Evolutionary conservation across 2,797 vertebrate species (phyloP).

Genomic region (Pristis pectinata): DNA sequence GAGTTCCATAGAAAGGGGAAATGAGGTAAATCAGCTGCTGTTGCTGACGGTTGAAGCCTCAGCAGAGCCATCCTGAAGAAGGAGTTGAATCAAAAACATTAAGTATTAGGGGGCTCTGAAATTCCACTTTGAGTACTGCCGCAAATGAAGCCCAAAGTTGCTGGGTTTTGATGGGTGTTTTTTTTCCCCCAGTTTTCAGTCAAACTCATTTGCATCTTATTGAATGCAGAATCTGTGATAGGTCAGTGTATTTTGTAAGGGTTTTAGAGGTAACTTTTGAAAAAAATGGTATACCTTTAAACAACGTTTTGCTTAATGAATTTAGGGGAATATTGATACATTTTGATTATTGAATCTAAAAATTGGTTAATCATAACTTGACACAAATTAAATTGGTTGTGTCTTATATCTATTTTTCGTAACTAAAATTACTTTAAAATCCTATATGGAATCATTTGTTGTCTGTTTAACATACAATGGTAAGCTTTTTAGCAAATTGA

Average conservation of each 20-base stretch:
- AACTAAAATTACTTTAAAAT: background rate
- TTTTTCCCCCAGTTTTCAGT: background rate
- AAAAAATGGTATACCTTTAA: background rate
- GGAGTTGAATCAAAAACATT: background rate
- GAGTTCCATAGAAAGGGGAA: background rate
- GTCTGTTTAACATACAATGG: background rate
- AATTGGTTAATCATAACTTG: background rate
- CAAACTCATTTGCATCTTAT: background rate
- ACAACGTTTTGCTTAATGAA: background rate
- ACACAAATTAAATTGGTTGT: background rate
- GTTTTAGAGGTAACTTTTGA: background rate
- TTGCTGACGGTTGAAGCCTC: background rate
- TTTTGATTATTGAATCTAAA: background rate
- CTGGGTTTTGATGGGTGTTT: background rate
- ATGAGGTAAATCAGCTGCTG: slow-evolving; percentile 5
- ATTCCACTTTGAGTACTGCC: background rate
- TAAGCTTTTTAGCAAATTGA: background rate
- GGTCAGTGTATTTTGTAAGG: background rate
- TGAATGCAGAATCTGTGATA: background rate
- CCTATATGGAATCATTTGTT: background rate
- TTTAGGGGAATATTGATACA: background rate
- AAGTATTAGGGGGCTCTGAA: no score
- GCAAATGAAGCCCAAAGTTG: background rate
- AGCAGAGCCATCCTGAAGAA: no score
- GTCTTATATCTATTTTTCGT: background rate